Percentiles rank a stretch among this genome's conserved stretches.
phyloP scores from a whole-genome alignment of 1,140 invertebrate species.

The Drosophila mayri region DNA sequence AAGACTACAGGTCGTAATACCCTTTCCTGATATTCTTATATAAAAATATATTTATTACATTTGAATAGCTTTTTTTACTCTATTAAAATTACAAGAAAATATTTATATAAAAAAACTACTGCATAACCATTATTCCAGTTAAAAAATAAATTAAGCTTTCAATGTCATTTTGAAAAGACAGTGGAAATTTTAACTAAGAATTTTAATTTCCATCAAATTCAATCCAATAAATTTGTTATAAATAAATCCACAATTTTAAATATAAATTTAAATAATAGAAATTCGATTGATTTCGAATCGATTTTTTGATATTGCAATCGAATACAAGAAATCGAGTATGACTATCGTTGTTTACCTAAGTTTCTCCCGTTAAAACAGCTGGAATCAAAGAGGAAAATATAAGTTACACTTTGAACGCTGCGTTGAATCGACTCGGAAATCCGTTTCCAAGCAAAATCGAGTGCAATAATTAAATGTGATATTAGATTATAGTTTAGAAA shows the following conservation, averaged over 20 bases:
- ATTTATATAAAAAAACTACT: no score
- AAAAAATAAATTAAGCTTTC: no score
- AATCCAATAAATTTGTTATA: no score
- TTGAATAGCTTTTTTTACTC: no score
- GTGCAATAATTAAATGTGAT: slow-evolving; percentile 34
- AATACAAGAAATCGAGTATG: background rate
- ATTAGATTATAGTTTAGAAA: slow-evolving; percentile 28
- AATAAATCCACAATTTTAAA: background rate
- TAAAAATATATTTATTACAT: no score
- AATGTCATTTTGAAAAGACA: no score
- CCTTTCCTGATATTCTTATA: no score
- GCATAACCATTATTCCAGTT: no score
- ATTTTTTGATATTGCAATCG: background rate
- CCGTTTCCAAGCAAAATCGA: background rate
- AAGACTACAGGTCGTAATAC: no score
- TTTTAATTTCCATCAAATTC: no score
- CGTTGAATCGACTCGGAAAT: slow-evolving; percentile 8
- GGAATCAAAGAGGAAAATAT: background rate
- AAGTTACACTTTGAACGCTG: background rate
- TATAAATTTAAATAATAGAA: background rate
- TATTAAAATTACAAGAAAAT: no score
- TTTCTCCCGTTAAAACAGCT: background rate
- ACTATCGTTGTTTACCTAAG: background rate
- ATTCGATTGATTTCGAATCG: background rate
- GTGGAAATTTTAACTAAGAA: no score